These are phyloP conservation scores for Melierax canorus DNA, from an alignment of 2,113 vertebrate genomes.

Conservation along the genomic window DNA sequence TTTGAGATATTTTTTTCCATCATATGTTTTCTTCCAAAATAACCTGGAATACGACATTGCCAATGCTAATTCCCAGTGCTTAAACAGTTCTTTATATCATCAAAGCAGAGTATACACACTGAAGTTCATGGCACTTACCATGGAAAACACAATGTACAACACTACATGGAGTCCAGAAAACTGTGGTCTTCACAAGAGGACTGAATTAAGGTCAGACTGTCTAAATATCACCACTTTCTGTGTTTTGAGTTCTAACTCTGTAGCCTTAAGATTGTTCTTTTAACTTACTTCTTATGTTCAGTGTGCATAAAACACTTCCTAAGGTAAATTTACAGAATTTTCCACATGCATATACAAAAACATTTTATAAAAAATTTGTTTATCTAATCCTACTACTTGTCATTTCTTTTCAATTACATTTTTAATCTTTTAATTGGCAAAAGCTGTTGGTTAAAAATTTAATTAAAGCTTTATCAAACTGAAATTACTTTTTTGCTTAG, in stretches of 20 bases:
- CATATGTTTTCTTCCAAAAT: conserved; percentile 12
- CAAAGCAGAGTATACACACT: not conserved
- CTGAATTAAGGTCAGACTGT: not conserved
- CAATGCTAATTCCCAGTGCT: not conserved
- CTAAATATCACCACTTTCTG: not conserved
- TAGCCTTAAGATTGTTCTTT: not conserved
- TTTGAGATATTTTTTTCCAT: conserved; percentile 14
- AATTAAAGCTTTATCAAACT: not conserved
- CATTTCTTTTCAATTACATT: not conserved
- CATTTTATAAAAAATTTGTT: not conserved
- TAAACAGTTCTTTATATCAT: not conserved
- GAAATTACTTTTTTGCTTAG: not conserved
- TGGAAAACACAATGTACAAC: not conserved
- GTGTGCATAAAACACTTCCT: not conserved
- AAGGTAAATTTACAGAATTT: not conserved
- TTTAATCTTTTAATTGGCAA: not conserved
- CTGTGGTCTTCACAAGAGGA: not conserved
- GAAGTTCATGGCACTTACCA: not conserved
- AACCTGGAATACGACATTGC: not conserved
- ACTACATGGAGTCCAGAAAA: not conserved
- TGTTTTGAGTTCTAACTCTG: not conserved
- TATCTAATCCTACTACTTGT: not conserved
- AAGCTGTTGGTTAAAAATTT: not conserved
- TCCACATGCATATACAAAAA: not conserved
- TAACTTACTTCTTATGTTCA: not conserved